Conservation (phyloP, 2,797 vertebrate species). For the Gambelia wislizenii region DNA sequence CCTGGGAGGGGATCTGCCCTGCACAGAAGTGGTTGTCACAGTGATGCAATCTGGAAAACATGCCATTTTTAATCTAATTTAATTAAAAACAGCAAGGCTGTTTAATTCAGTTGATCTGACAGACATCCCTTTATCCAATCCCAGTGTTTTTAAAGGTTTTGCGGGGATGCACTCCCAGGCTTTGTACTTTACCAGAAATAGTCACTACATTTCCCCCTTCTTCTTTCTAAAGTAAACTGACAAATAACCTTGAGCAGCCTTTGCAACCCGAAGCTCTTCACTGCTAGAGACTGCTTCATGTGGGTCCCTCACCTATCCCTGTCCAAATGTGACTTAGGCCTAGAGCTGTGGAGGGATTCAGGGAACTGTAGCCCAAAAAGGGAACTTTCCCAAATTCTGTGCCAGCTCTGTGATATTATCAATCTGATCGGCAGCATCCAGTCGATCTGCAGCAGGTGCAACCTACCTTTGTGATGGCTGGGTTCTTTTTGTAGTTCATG, state of each 20-base stretch:
- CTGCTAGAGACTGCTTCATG: neutral
- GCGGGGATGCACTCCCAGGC: neutral
- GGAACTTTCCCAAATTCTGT: too few species aligned
- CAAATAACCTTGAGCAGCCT: neutral
- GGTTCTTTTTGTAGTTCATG: slow-evolving; percentile 94
- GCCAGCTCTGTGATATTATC: too few species aligned
- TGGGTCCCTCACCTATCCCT: neutral
- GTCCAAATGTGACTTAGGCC: neutral
- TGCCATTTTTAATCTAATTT: too few species aligned
- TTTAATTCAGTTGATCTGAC: neutral
- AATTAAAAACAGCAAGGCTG: too few species aligned
- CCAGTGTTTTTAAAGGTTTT: neutral
- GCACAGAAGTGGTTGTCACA: neutral
- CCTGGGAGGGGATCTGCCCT: too few species aligned
- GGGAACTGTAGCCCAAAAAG: too few species aligned
- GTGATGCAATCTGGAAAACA: neutral
- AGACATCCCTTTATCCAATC: neutral
- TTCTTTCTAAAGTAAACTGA: neutral
- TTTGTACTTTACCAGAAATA: neutral
- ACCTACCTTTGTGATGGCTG: slow-evolving; percentile 90
- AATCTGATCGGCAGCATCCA: too few species aligned
- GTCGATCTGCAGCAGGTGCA: neutral
- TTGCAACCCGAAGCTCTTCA: neutral
- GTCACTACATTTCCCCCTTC: neutral
- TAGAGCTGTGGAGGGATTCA: too few species aligned